phyloP scores from a whole-genome alignment of 2,888 invertebrate species.

The Polydrusus pterygomalis region DNA sequence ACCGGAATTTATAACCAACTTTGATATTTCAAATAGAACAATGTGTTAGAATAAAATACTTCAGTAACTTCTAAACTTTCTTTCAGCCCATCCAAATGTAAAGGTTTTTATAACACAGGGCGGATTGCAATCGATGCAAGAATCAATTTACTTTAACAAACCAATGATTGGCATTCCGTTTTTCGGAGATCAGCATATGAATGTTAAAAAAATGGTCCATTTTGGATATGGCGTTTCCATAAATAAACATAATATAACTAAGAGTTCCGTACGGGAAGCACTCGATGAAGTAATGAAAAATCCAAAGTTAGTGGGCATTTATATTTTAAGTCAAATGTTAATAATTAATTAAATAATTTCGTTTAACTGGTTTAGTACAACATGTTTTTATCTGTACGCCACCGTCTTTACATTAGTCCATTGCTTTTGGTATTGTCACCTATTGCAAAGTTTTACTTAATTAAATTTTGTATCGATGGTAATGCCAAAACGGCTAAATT shows the following conservation, averaged over 20 bases:
- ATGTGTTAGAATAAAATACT: not conserved
- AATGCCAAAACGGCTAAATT: no score
- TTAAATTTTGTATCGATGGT: no score
- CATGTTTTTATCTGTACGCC: no score
- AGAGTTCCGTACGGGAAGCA: conserved; percentile 49
- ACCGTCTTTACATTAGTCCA: no score
- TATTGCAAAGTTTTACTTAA: no score
- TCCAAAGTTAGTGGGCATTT: conserved; percentile 54
- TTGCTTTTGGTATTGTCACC: no score
- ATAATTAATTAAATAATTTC: no score
- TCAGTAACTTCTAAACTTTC: not conserved
- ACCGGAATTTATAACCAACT: no score
- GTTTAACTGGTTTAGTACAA: no score
- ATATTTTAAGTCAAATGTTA: no score
- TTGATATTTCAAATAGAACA: no score
- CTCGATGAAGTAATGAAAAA: conserved; percentile 57
- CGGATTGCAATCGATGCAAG: conserved; percentile 61
- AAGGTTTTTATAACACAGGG: conserved; percentile 69
- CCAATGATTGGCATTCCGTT: conserved; percentile 60
- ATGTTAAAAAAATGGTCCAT: conserved; percentile 57
- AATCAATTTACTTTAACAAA: conserved; percentile 54
- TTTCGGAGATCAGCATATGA: conserved; percentile 59
- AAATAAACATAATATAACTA: conserved; percentile 53
- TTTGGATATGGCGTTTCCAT: conserved; percentile 56
- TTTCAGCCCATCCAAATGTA: conserved; percentile 70